Percentiles rank a stretch among this genome's conserved stretches.
Evolutionary conservation across 2,797 vertebrate genomes (phyloP).

Genomic region (Aeoliscus strigatus): DNA sequence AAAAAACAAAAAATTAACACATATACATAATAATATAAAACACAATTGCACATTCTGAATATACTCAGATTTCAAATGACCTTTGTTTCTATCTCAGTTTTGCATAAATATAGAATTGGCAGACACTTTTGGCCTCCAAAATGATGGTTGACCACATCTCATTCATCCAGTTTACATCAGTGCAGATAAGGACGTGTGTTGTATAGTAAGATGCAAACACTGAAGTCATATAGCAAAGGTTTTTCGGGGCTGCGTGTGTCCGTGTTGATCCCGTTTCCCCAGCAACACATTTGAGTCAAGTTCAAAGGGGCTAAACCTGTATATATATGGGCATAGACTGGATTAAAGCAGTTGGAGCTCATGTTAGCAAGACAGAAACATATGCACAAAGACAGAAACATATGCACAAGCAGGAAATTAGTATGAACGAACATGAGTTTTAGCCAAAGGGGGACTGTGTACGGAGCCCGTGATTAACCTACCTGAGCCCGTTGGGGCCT

Average conservation of each 20-base stretch:
- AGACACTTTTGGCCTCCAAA: conserved; percentile 41
- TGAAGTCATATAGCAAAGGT: conserved; percentile 19
- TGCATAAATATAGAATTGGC: conserved; percentile 46
- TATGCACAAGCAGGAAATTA: too few species aligned
- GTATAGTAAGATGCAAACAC: conserved; percentile 29
- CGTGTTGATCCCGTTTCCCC: conserved; percentile 11
- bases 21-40: conserved; percentile 10
- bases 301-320: too few species aligned
- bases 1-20: conserved; percentile 45
- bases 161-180: conserved; percentile 12
- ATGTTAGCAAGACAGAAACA: too few species aligned
- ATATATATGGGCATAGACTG: too few species aligned
- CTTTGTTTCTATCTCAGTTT: conserved; percentile 39
- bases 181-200: conserved; percentile 15
- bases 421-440: too few species aligned
- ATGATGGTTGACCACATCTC: conserved; percentile 15
- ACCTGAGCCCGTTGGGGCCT: too few species aligned
- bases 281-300: too few species aligned
- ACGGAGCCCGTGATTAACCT: too few species aligned
- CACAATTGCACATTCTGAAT: conserved; percentile 15
- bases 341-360: too few species aligned
- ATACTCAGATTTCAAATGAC: conserved; percentile 44
- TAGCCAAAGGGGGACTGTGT: too few species aligned
- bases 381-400: too few species aligned
- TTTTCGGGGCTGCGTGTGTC: conserved; percentile 29